Base-by-base conservation (phyloP, 1,140 invertebrate genomes). In the Pogonognathellus flavescens region DNA sequence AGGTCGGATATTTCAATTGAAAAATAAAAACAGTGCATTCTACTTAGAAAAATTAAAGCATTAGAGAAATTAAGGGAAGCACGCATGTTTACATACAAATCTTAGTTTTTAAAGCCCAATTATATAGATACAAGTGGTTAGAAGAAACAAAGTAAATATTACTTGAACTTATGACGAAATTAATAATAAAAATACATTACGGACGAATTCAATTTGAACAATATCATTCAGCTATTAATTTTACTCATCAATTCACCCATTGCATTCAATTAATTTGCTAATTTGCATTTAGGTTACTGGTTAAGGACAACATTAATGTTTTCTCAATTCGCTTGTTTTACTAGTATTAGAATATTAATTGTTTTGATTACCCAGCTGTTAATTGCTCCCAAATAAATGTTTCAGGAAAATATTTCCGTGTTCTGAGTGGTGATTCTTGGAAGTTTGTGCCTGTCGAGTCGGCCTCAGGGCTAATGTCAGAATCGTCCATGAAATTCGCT, bases 361-460 rank as follows among this genome's bases (percentile, higher is more conserved):
- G 70, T 18, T n/a, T 41, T 83, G 53, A 70, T 87, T 87, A 88
- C 88, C 88, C 88, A 84, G 81, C 84, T 70, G 83, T 87, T 87
- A 88, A 72, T 55, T 85, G 66, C 83, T 88, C 88, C 88, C 88
- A 88, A 62, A 88, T 85, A 86, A 88, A 88, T 85, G 86, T 87
- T 83, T 88, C 88, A 25, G 88, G 88, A 59, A 88, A 88, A 85
- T 72, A 86, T 85, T 87, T 88, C 70, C 88, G 50, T 60, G 87
- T 86, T 84, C 86, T 83, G 55, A 84, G 10, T 53, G 88, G 72
- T 49, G 70, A 49, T 16, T 87, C 86, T 62, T 80, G 81, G 53
- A 25, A 66, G 41, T 80, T 52, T 25, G 76, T 57, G 72, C 81
- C 76, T 52, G 53, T 72, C n/a, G 86, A 86, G 57, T 87, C 86